These are phyloP conservation scores for Globicephala melas DNA, from an alignment of 2,113 vertebrate species.

Conservation along the genomic window DNA sequence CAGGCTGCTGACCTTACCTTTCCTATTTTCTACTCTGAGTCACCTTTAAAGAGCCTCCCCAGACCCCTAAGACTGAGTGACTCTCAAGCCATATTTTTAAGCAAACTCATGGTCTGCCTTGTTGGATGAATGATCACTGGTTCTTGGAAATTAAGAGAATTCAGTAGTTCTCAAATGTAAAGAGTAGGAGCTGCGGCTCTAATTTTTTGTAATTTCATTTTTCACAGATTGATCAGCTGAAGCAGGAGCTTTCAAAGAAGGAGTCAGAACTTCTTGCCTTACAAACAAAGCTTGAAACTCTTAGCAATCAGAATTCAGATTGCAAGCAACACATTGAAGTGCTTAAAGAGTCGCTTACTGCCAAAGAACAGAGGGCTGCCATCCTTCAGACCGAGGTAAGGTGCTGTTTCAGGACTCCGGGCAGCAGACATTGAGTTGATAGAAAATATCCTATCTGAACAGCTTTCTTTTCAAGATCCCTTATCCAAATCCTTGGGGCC, in stretches of 20 bases:
- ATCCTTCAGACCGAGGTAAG: slow-evolving; percentile 99
- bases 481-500: neutral
- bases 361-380: slow-evolving; percentile 99
- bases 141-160: neutral
- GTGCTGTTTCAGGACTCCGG: slow-evolving; percentile 19
- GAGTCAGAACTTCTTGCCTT: slow-evolving; percentile 98
- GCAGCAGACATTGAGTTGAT: neutral
- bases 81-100: neutral
- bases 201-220: slow-evolving; percentile 43
- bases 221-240: slow-evolving; percentile 96
- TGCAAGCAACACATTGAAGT: slow-evolving; percentile 99
- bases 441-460: neutral
- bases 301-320: slow-evolving; percentile 99
- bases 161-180: neutral
- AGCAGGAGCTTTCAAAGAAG: slow-evolving; percentile 99
- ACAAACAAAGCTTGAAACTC: slow-evolving; percentile 99
- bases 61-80: neutral
- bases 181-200: neutral
- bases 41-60: neutral
- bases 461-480: neutral
- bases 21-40: neutral
- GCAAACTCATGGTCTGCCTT: neutral
- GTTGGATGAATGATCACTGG: neutral
- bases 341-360: slow-evolving; percentile 99
- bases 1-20: neutral